These are phyloP conservation scores for Aleadryas rufinucha DNA, from an alignment of 2,113 vertebrate species.

Conservation along the genomic window DNA sequence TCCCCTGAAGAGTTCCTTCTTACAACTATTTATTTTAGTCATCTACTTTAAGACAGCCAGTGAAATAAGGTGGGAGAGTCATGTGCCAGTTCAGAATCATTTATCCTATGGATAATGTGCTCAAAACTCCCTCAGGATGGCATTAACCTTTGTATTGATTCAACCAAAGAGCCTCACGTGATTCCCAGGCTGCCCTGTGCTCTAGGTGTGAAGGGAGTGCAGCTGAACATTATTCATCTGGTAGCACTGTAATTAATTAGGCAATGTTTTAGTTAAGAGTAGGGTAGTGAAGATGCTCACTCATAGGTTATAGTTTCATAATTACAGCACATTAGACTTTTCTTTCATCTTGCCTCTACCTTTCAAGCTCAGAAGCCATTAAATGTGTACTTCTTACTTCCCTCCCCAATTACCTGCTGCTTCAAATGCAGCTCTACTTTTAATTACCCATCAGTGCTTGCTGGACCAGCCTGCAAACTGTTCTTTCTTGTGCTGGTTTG, in stretches of 20 bases:
- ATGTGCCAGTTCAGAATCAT: neutral
- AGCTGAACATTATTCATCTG: neutral
- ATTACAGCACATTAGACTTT: neutral
- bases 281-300: neutral
- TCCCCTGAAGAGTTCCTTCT: neutral
- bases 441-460: neutral
- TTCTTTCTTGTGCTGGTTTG: neutral
- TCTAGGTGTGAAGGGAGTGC: neutral
- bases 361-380: neutral
- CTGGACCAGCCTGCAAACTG: neutral
- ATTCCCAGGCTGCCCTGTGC: neutral
- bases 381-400: neutral
- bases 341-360: neutral
- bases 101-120: neutral
- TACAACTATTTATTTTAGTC: slow-evolving; percentile 2
- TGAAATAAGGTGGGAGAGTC: neutral
- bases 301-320: neutral
- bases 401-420: neutral
- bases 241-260: slow-evolving; percentile 5
- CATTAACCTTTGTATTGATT: slow-evolving; percentile 36
- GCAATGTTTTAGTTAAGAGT: neutral
- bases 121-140: neutral
- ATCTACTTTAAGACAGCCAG: neutral
- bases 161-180: neutral
- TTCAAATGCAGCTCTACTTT: neutral